Conservation (phyloP, 2,888 invertebrate genomes). For the Drosophila leonis region DNA sequence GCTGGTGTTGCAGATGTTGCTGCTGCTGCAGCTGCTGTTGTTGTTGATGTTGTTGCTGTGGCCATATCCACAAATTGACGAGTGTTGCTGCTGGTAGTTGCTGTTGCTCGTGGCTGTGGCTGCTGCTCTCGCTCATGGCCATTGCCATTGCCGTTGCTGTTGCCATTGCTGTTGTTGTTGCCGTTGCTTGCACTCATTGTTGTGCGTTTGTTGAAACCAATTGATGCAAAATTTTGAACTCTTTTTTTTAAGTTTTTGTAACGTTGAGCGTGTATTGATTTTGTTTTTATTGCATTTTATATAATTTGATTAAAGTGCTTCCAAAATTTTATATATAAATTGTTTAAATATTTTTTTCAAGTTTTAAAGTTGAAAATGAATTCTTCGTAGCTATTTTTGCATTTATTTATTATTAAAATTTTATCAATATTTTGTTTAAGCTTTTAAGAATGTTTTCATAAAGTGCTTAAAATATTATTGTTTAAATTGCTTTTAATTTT, state of each 20-base stretch:
- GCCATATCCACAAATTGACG: constrained; percentile 48
- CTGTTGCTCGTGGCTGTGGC: constrained; percentile 43
- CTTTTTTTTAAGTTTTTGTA: not conserved
- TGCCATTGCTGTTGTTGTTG: constrained; percentile 49
- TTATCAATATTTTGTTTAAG: not conserved
- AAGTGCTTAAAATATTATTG: not conserved
- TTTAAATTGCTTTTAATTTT: not conserved
- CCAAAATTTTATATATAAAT: not conserved
- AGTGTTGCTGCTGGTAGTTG: constrained; percentile 31
- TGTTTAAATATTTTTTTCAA: not conserved
- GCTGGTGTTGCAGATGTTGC: constrained; percentile 24
- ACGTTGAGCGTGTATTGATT: not conserved
- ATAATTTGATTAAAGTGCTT: not conserved
- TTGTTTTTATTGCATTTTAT: too few relatives aligned
- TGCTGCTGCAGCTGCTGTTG: not conserved
- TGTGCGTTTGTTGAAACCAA: constrained; percentile 35
- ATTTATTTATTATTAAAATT: not conserved
- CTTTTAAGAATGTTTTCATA: not conserved
- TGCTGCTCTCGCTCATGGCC: constrained; percentile 49
- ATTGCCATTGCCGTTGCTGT: constrained; percentile 43
- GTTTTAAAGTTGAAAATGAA: not conserved
- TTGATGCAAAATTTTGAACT: constrained; percentile 12
- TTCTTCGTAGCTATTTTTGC: not conserved
- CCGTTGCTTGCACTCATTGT: constrained; percentile 66
- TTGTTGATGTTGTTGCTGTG: constrained; percentile 7